phyloP scores from a whole-genome alignment of 23 tunicate species.

The Oikopleura vanhoeffeni region DNA sequence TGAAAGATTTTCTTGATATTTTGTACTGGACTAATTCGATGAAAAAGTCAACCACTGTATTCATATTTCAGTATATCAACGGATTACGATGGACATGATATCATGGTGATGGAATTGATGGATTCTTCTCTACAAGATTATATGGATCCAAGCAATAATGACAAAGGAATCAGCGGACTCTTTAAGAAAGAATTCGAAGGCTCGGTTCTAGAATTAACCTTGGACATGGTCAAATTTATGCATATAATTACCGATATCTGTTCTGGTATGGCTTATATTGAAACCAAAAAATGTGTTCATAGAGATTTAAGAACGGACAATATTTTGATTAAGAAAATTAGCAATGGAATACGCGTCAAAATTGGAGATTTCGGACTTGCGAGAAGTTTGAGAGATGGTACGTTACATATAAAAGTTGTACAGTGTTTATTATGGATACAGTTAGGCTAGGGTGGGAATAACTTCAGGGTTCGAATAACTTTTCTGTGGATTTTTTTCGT shows the following conservation, averaged over 20 bases:
- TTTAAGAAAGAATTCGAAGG: background rate
- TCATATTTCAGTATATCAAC: background rate
- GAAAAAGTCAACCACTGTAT: background rate
- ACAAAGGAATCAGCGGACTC: background rate
- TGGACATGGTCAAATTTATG: background rate
- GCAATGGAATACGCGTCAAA: background rate
- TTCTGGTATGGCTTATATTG: background rate
- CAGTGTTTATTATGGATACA: too few species aligned
- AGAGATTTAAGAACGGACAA: background rate
- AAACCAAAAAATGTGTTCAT: background rate
- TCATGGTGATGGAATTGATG: background rate
- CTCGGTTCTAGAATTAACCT: background rate
- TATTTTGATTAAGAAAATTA: background rate
- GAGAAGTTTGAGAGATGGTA: background rate
- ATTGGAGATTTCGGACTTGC: background rate
- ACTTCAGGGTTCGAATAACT: too few species aligned
- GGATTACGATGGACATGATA: background rate
- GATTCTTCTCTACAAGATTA: background rate
- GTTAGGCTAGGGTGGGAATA: too few species aligned
- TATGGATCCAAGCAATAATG: too few species aligned
- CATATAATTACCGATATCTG: background rate
- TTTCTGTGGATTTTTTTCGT: background rate
- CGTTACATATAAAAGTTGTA: too few species aligned
- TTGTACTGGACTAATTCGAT: too few species aligned
- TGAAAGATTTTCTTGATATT: too few species aligned